Base-by-base conservation (phyloP, 2,113 vertebrate species). In the Poeciliopsis prolifica region DNA sequence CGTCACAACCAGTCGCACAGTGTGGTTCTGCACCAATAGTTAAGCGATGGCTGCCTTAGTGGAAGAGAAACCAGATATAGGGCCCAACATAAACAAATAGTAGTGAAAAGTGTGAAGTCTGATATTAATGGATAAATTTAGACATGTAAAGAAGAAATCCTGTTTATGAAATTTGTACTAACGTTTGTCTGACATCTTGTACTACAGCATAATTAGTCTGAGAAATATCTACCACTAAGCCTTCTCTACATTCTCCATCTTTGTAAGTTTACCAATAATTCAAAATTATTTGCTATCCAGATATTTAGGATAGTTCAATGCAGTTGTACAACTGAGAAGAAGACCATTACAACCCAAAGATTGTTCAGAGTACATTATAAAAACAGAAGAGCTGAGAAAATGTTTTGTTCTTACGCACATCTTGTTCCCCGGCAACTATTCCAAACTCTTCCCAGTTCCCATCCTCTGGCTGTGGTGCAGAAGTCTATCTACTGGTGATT, bases 341-440 rank as follows among this genome's bases (percentile, higher is more conserved):
- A 30, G 44, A 35, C 48, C 22, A 72, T 2, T 60, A 24, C 15
- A 74, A 42, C 65, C 54, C 6, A 6, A 42, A 4, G 24, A 70
- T 60, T 60, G 66, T 37, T 78, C 10, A 17, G 42, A 69, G 67
- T 61, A 28, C 40, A 37, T 74, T 54, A 72, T 19, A 48, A 64
- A 75, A 44, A 28, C 44, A 62, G 24, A 58, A 75, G 17, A 19
- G 29, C 29, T 67, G 12, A 72, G 1, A 65, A 75, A 72, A 31
- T 10, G 15, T 71, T 70, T 30, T 4, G 1, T 31, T 61, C 74
- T 74, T 74, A 88, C 89, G 88, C 70, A 89, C 89, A 24, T 78
- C 14, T 22, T 66, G 11, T 42, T 33, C 35, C 22, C 22, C 48
- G 22, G 17, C 19, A 58, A 58, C 22, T 48, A 48, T 48, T 48